Conservation (phyloP, 2,113 vertebrate genomes). For the Podocnemis expansa region DNA sequence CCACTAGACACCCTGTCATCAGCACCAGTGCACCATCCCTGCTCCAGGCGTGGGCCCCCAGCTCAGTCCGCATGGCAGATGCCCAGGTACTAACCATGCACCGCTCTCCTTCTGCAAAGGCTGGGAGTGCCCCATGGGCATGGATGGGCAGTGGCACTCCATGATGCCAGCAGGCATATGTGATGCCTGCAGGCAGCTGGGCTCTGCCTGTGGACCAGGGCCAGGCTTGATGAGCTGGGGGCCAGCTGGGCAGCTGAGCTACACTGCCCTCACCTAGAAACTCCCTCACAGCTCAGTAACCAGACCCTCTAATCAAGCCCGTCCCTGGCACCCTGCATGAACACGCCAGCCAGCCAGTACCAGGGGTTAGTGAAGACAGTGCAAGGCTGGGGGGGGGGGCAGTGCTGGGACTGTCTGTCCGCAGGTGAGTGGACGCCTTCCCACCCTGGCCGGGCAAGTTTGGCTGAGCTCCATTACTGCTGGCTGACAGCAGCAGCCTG, state of each 20-base stretch:
- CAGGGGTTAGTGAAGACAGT: neutral
- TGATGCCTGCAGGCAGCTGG: no score
- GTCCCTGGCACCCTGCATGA: neutral
- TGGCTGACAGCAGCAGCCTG: fast-evolving
- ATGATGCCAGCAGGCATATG: no score
- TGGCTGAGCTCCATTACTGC: neutral
- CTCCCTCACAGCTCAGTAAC: no score
- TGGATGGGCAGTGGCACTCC: no score
- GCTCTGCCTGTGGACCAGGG: no score
- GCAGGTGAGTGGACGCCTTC: neutral
- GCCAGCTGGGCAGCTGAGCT: no score
- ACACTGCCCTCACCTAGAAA: no score
- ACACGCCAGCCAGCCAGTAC: neutral
- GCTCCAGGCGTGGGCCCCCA: neutral
- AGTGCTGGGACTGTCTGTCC: no score
- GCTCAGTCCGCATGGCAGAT: neutral
- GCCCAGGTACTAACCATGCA: no score
- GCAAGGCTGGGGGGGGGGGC: slow-evolving; percentile 28
- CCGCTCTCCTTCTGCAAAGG: no score
- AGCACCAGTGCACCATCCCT: neutral
- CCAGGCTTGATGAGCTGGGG: no score
- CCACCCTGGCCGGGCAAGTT: neutral
- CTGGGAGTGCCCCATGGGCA: no score
- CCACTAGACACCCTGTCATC: neutral
- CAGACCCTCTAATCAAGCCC: neutral